A percentile compares a stretch with the other conserved stretches of the same genome.
phyloP scores from a whole-genome alignment of 2,888 invertebrate genomes.

The Thera obeliscata region DNA sequence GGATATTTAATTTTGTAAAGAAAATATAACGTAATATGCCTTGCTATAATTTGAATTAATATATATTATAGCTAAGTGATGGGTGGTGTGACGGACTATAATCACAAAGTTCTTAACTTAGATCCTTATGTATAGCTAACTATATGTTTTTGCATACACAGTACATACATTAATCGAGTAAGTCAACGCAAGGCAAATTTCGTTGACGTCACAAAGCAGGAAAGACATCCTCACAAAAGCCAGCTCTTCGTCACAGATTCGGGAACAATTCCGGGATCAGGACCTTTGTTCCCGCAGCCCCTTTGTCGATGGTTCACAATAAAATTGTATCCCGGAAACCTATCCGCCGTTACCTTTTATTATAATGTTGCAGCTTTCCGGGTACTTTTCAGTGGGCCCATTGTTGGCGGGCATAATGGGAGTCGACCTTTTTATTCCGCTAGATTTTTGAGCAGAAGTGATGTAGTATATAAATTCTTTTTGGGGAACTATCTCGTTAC shows the following conservation, averaged over 20 bases:
- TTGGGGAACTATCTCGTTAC: slow-evolving; percentile 27
- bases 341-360: slow-evolving; percentile 82
- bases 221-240: slow-evolving; percentile 37
- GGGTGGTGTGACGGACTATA: too few species aligned
- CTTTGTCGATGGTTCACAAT: slow-evolving; percentile 79
- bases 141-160: neutral
- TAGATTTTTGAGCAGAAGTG: slow-evolving; percentile 66
- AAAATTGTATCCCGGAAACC: slow-evolving; percentile 81
- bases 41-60: too few species aligned
- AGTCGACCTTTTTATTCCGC: slow-evolving; percentile 77
- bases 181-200: slow-evolving; percentile 19
- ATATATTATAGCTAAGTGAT: too few species aligned
- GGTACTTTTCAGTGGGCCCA: slow-evolving; percentile 71
- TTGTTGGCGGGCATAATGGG: slow-evolving; percentile 75
- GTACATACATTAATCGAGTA: neutral
- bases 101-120: too few species aligned
- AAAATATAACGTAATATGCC: too few species aligned
- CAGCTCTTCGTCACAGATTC: slow-evolving; percentile 52
- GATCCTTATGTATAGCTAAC: neutral
- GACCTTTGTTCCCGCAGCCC: slow-evolving; percentile 54
- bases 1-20: too few species aligned
- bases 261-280: slow-evolving; percentile 47
- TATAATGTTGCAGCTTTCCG: slow-evolving; percentile 80
- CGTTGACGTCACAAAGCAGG: slow-evolving; percentile 21
- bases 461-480: slow-evolving; percentile 31